Percentiles rank a stretch among this genome's conserved stretches.
Conservation (phyloP, 2,113 vertebrate genomes). For the Toxostoma redivivum region DNA sequence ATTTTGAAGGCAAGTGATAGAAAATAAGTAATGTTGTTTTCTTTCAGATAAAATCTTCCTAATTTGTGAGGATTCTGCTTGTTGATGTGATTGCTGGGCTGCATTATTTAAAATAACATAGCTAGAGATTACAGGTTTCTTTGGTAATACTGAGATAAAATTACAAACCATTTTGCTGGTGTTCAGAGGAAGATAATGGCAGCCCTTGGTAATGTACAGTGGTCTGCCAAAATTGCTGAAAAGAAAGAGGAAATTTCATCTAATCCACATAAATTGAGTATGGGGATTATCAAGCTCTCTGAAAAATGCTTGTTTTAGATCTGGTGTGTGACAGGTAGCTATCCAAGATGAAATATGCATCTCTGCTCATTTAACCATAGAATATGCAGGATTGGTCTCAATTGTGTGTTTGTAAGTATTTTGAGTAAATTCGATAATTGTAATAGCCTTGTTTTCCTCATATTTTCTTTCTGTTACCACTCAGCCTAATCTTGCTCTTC, state of each 20-base stretch:
- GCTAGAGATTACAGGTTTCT: slow-evolving; percentile 26
- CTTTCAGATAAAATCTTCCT: not conserved
- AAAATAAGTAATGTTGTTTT: slow-evolving; percentile 9
- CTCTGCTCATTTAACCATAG: not conserved
- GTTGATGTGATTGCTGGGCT: not conserved
- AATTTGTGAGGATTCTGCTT: slow-evolving; percentile 10
- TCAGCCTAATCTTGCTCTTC: not conserved
- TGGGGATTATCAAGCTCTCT: not conserved
- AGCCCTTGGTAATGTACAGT: slow-evolving; percentile 11
- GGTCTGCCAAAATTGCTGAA: slow-evolving; percentile 38
- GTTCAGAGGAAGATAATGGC: slow-evolving; percentile 43
- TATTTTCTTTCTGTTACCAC: not conserved
- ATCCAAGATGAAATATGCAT: slow-evolving; percentile 9
- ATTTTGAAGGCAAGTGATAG: slow-evolving; percentile 10
- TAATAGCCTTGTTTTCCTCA: not conserved
- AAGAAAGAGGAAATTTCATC: slow-evolving; percentile 41
- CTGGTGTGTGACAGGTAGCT: not conserved
- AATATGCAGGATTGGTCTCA: not conserved
- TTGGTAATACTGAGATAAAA: slow-evolving; percentile 47
- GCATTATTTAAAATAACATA: slow-evolving; percentile 43
- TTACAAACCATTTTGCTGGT: slow-evolving; percentile 7
- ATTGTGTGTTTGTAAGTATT: not conserved
- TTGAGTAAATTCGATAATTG: slow-evolving; percentile 12
- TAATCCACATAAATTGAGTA: slow-evolving; percentile 14
- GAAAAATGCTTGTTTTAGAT: slow-evolving; percentile 18